phyloP scores from a whole-genome alignment of 2,888 invertebrate genomes.

The Apotomis capreana region DNA sequence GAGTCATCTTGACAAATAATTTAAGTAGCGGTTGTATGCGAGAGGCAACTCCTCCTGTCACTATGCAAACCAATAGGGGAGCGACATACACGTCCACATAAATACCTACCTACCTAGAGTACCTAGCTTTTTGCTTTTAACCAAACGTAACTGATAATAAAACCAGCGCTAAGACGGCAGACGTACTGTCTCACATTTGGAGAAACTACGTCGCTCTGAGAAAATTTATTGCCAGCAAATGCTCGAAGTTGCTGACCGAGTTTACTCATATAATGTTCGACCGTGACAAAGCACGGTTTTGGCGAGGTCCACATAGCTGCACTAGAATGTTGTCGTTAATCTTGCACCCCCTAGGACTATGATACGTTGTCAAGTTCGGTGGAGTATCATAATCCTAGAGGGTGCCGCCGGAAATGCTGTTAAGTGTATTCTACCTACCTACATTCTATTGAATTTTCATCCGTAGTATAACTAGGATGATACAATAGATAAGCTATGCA shows the following conservation, averaged over 20 bases:
- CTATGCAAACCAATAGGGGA: too few species aligned
- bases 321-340: slow-evolving; percentile 16
- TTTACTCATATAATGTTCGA: slow-evolving; percentile 25
- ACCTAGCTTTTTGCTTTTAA: too few species aligned
- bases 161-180: slow-evolving; percentile 1
- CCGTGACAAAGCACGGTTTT: slow-evolving; percentile 23
- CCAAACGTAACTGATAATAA: neutral
- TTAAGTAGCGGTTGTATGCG: too few species aligned
- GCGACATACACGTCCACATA: neutral
- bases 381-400: too few species aligned
- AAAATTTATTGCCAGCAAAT: slow-evolving; percentile 27
- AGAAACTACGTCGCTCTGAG: slow-evolving; percentile 13
- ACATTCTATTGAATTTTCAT: too few species aligned
- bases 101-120: too few species aligned
- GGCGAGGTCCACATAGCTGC: slow-evolving; percentile 10
- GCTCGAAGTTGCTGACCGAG: slow-evolving; percentile 6
- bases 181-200: slow-evolving; percentile 15
- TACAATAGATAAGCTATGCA: too few species aligned
- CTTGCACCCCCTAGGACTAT: neutral
- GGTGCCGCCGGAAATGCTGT: too few species aligned
- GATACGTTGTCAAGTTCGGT: neutral
- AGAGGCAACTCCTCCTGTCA: too few species aligned
- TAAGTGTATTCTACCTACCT: too few species aligned
- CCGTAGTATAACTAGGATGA: too few species aligned
- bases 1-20: too few species aligned